A percentile compares a stretch with the other conserved stretches of the same genome.
Conservation (phyloP, 2,113 vertebrate species). For the Pollimyrus isidori region DNA sequence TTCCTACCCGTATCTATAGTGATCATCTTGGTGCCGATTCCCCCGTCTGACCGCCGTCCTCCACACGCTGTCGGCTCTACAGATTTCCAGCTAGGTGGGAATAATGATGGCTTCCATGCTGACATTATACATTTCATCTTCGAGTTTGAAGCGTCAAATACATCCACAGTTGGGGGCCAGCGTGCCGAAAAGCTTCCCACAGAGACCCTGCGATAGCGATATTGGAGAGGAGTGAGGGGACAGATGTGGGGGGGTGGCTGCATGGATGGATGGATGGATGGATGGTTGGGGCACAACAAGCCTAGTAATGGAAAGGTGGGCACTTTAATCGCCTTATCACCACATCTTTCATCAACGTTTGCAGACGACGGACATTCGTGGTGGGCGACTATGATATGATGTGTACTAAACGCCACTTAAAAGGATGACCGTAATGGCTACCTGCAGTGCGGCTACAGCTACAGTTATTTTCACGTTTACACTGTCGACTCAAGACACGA, state of each 20-base stretch:
- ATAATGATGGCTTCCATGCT: conserved; percentile 47
- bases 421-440: conserved; percentile 54
- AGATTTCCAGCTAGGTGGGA: conserved; percentile 37
- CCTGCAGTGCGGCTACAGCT: conserved; percentile 54
- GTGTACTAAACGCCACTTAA: conserved; percentile 35
- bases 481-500: conserved; percentile 37
- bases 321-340: conserved; percentile 33
- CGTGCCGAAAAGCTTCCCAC: conserved; percentile 82
- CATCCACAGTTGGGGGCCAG: conserved; percentile 77
- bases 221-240: conserved; percentile 45
- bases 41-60: conserved; percentile 27
- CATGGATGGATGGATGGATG: conserved; percentile 16
- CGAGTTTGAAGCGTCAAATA: conserved; percentile 85
- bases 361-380: conserved; percentile 22
- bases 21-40: conserved; percentile 11
- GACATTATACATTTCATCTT: conserved; percentile 73
- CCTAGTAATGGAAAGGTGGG: conserved; percentile 34
- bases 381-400: conserved; percentile 28
- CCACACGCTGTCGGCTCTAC: conserved; percentile 22
- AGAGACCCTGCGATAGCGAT: conserved; percentile 59
- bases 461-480: conserved; percentile 35
- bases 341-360: neutral
- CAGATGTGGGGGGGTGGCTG: conserved; percentile 14
- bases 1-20: neutral
- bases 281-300: conserved; percentile 25